These are phyloP conservation scores for Labroides dimidiatus DNA, from an alignment of 2,797 vertebrate genomes.

Conservation along the genomic window DNA sequence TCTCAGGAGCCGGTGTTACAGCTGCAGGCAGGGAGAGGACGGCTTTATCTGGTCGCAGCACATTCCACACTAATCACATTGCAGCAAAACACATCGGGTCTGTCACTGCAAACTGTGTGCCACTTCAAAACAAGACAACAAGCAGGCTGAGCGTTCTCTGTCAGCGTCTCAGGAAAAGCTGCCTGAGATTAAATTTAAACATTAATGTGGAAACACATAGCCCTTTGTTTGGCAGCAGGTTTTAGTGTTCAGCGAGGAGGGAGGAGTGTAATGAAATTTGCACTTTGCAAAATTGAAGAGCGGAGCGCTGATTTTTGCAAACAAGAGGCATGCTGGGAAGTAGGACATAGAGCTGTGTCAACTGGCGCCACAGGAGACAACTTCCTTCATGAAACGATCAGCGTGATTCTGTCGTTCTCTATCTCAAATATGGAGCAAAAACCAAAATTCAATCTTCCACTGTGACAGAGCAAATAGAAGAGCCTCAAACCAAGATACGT, in stretches of 20 bases:
- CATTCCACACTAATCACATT: slow-evolving; percentile 73
- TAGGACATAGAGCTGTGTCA: slow-evolving; percentile 13
- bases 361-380: slow-evolving; percentile 6
- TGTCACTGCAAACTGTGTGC: slow-evolving; percentile 49
- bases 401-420: slow-evolving; percentile 8
- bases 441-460: not conserved
- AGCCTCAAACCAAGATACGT: not conserved
- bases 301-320: slow-evolving; percentile 49
- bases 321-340: slow-evolving; percentile 21
- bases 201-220: slow-evolving; percentile 50
- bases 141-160: slow-evolving; percentile 42
- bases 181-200: slow-evolving; percentile 60
- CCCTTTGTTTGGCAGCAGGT: slow-evolving; percentile 53
- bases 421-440: slow-evolving; percentile 2
- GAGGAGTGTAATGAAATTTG: slow-evolving; percentile 56
- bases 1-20: slow-evolving; percentile 37
- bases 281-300: slow-evolving; percentile 52
- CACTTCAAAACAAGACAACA: slow-evolving; percentile 43
- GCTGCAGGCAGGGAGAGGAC: slow-evolving; percentile 48
- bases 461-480: slow-evolving; percentile 2
- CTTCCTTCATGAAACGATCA: not conserved
- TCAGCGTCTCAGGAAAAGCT: slow-evolving; percentile 46
- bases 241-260: slow-evolving; percentile 33
- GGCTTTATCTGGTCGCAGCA: slow-evolving; percentile 70
- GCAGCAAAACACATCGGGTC: slow-evolving; percentile 58